A percentile compares a stretch with the other conserved stretches of the same genome.
Evolutionary conservation across 2,888 invertebrate genomes (phyloP).

Genomic region (Volucella bombylans): DNA sequence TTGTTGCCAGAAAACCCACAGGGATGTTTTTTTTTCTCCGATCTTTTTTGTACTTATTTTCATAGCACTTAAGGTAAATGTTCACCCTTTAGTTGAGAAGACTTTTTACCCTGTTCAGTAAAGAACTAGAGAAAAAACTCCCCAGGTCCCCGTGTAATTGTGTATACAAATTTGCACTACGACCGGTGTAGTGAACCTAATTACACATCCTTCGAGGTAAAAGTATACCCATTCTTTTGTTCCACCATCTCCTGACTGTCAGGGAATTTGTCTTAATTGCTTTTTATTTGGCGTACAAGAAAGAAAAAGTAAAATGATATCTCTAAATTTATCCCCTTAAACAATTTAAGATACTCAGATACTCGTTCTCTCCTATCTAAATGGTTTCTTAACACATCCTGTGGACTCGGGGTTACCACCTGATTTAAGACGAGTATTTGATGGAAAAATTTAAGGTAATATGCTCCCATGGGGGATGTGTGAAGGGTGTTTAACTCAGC

Average conservation of each 20-base stretch:
- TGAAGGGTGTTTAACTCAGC: no score
- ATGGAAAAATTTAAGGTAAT: no score
- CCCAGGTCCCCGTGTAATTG: constrained; percentile 23
- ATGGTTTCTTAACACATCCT: constrained; percentile 1
- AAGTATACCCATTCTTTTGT: no score
- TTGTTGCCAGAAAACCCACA: background rate
- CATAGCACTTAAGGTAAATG: background rate
- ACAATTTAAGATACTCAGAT: constrained; percentile 15
- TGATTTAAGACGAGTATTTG: no score
- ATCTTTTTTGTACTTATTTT: no score
- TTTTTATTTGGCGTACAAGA: constrained; percentile 40
- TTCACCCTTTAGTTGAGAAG: background rate
- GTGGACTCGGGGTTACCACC: background rate
- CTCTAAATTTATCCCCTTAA: constrained; percentile 13
- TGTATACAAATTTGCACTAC: constrained; percentile 44
- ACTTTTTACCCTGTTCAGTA: no score
- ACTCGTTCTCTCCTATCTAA: constrained; percentile 2
- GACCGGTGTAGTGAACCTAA: constrained; percentile 38
- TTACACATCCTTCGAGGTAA: constrained; percentile 3
- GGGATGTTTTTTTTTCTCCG: background rate
- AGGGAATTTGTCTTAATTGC: constrained; percentile 32
- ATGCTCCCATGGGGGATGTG: no score
- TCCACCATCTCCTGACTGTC: background rate
- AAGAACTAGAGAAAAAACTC: background rate
- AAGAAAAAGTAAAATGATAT: constrained; percentile 15